Evolutionary conservation across 1,140 invertebrate species (phyloP).

Genomic region (Microplitis mediator): DNA sequence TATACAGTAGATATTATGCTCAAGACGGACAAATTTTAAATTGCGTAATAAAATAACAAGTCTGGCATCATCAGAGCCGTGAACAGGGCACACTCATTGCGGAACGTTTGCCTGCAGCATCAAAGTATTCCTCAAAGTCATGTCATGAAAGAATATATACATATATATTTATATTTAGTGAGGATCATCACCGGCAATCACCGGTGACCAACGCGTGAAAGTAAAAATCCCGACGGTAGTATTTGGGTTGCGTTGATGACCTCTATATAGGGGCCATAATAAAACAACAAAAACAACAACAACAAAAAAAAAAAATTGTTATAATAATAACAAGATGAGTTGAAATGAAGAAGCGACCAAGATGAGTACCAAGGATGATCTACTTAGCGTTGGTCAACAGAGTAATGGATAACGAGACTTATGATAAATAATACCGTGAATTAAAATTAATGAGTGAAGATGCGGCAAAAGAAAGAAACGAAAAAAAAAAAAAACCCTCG

Average conservation of each 20-base stretch:
- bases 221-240: slow-evolving; percentile 18
- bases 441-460: background rate
- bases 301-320: background rate
- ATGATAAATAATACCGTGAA: background rate
- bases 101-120: slow-evolving; percentile 25
- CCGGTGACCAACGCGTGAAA: slow-evolving; percentile 20
- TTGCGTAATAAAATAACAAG: background rate
- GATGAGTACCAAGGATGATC: background rate
- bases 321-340: background rate
- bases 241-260: slow-evolving; percentile 19
- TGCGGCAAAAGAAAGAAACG: background rate
- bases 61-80: background rate
- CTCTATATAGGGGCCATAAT: background rate
- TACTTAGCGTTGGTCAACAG: background rate
- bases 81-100: slow-evolving; percentile 10
- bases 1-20: no score
- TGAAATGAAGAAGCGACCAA: background rate
- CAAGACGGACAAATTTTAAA: background rate
- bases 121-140: slow-evolving; percentile 25
- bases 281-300: background rate
- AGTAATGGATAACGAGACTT: no score
- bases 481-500: no score
- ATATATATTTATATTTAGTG: slow-evolving; percentile 4
- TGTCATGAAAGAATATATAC: slow-evolving; percentile 4
- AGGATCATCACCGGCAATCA: slow-evolving; percentile 8